Base-by-base conservation (phyloP, 2,113 vertebrate species). In the Grus americana region DNA sequence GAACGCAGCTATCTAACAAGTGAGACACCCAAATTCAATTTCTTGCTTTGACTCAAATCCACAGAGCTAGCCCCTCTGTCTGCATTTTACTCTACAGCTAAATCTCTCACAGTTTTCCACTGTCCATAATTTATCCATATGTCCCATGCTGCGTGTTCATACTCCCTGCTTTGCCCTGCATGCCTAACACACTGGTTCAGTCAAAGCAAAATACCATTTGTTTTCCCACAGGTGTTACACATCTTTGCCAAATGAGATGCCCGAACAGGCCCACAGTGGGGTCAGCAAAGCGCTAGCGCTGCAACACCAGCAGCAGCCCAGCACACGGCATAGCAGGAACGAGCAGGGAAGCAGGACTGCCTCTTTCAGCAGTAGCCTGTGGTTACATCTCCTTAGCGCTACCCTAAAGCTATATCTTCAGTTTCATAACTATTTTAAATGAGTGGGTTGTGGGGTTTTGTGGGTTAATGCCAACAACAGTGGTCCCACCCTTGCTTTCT, bases 121-220 rank as follows among this genome's bases (percentile, higher is more conserved):
- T 61, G 14, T 15, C 26, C 15, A 6, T 44, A 86, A 67, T 23
- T 47, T 92, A 88, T 52, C 38, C 15, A 0, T 0, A 5, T 18
- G 9, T 52, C 10, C 34, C 49, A 24, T 2, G 5, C 61, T 40
- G 46, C 0, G 0, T 66, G n/a, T 22, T 74, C 11, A 3, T 30
- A 27, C 12, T 86, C 34, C 34, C 26, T 61, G 42, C 7, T 74
- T 74, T 87, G 44, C 22, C 38, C n/a, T 61, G 52, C 26, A 50
- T 19, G 18, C 17, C 3, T 18, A 50, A 55, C 12, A 20, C 29
- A 2, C 2, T 10, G 26, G 2, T 54, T 84, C 24, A 80, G 85
- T 17, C 32, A 59, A 89, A 84, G 42, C 38, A 36, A n/a, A 75
- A 55, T n/a, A 29, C 16, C 12, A 46, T 40, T 50, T 8, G 10